Evolutionary conservation across 2,797 vertebrate genomes (phyloP).

Genomic region (Amazona ochrocephala): DNA sequence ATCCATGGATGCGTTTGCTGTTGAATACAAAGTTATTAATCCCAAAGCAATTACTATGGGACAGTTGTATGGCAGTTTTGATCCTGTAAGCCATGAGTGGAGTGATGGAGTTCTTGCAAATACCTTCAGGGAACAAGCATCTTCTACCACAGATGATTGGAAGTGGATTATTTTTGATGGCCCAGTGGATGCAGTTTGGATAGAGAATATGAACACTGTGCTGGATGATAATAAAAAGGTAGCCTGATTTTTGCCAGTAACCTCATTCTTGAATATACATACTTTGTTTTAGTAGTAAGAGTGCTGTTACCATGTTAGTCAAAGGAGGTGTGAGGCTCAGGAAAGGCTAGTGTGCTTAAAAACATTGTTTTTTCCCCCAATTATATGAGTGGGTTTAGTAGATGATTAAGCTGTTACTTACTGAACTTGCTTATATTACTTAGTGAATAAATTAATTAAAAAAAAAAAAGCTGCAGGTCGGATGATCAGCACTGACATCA

Average conservation of each 20-base stretch:
- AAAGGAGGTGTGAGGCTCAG: neutral
- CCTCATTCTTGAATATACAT: neutral
- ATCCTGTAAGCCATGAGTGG: slow-evolving; percentile 93
- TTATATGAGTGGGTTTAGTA: neutral
- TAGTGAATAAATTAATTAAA: neutral
- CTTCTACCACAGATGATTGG: slow-evolving; percentile 81
- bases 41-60: slow-evolving; percentile 96
- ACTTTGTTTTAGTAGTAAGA: neutral
- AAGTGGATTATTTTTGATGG: slow-evolving; percentile 98
- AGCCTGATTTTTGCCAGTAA: neutral
- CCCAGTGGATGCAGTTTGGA: slow-evolving; percentile 95
- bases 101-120: slow-evolving; percentile 90
- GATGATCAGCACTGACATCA: neutral
- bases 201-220: slow-evolving; percentile 97
- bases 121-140: slow-evolving; percentile 87
- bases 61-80: slow-evolving; percentile 92
- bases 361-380: neutral
- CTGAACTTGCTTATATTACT: neutral
- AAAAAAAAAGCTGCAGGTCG: neutral
- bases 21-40: slow-evolving; percentile 89
- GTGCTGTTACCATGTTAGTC: neutral
- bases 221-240: slow-evolving; percentile 98
- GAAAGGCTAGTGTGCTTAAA: neutral
- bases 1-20: slow-evolving; percentile 88
- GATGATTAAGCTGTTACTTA: neutral